A percentile compares a stretch with the other conserved stretches of the same genome.
Conservation (phyloP, 2,113 vertebrate species). For the Rana temporaria region DNA sequence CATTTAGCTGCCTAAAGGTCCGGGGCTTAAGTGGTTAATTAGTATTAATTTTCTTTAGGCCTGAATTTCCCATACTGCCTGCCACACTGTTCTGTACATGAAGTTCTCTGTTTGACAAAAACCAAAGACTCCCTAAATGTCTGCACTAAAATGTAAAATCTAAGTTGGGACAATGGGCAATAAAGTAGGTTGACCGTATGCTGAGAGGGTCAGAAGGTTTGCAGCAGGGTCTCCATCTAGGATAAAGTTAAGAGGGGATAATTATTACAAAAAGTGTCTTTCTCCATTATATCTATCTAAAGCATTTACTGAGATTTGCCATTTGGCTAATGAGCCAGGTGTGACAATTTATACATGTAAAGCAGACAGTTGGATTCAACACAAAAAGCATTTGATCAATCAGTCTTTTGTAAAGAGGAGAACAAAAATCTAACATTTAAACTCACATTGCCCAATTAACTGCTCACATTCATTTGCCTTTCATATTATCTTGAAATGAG, state of each 20-base stretch:
- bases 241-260: conserved; percentile 1
- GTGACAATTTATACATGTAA: conserved; percentile 24
- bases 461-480: conserved; percentile 16
- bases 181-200: conserved; percentile 12
- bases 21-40: too few species aligned
- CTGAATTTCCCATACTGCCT: neutral
- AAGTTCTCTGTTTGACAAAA: neutral
- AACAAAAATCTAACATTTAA: neutral
- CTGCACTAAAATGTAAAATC: conserved; percentile 11
- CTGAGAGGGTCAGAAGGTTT: conserved; percentile 18
- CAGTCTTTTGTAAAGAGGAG: conserved; percentile 18
- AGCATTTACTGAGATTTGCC: conserved; percentile 40
- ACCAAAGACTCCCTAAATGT: neutral
- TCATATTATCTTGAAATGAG: neutral
- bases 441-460: neutral
- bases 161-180: conserved; percentile 21
- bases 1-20: too few species aligned
- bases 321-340: conserved; percentile 25
- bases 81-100: neutral
- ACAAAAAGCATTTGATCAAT: conserved; percentile 21
- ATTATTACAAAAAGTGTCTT: conserved; percentile 38
- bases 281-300: conserved; percentile 22
- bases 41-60: conserved; percentile 17
- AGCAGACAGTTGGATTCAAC: conserved; percentile 11
- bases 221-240: conserved; percentile 13